Conservation (phyloP, 2,797 vertebrate genomes). For the Arrhamphus sclerolepis region DNA sequence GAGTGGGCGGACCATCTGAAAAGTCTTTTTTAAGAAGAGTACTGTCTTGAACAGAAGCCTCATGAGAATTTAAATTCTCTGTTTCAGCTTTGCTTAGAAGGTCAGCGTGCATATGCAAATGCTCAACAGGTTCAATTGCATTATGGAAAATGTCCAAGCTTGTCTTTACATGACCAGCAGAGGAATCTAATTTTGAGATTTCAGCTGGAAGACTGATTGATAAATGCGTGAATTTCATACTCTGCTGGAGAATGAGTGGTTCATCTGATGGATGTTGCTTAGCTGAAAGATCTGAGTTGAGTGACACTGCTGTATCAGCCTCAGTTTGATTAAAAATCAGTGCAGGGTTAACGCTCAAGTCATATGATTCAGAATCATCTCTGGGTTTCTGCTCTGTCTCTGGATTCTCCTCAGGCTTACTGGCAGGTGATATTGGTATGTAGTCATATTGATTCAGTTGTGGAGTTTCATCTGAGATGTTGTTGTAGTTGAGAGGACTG, state of each 20-base stretch:
- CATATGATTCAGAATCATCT: conserved; percentile 64
- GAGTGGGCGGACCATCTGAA: conserved; percentile 65
- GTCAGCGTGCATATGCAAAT: conserved; percentile 55
- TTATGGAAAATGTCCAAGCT: conserved; percentile 59
- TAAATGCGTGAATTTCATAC: conserved; percentile 41
- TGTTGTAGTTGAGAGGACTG: conserved; percentile 78
- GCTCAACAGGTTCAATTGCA: conserved; percentile 53
- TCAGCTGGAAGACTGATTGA: conserved; percentile 52
- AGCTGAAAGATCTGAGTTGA: conserved; percentile 51
- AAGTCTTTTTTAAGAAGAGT: conserved; percentile 51
- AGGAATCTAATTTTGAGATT: conserved; percentile 37
- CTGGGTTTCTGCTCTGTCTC: conserved; percentile 57
- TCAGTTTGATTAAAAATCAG: conserved; percentile 67
- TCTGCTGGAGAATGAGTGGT: conserved; percentile 54
- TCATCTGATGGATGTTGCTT: conserved; percentile 54
- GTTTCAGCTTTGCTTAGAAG: conserved; percentile 58
- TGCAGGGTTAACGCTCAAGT: conserved; percentile 60
- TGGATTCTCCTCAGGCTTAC: conserved; percentile 58
- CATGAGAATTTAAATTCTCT: conserved; percentile 47
- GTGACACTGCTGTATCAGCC: conserved; percentile 31
- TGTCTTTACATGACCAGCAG: conserved; percentile 41
- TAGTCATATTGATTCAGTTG: conserved; percentile 74
- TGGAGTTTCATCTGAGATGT: conserved; percentile 70
- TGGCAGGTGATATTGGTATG: conserved; percentile 72
- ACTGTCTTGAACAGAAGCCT: conserved; percentile 44